These are phyloP conservation scores for Bombyx huttoni DNA, from an alignment of 2,888 invertebrate species.

Conservation along the genomic window DNA sequence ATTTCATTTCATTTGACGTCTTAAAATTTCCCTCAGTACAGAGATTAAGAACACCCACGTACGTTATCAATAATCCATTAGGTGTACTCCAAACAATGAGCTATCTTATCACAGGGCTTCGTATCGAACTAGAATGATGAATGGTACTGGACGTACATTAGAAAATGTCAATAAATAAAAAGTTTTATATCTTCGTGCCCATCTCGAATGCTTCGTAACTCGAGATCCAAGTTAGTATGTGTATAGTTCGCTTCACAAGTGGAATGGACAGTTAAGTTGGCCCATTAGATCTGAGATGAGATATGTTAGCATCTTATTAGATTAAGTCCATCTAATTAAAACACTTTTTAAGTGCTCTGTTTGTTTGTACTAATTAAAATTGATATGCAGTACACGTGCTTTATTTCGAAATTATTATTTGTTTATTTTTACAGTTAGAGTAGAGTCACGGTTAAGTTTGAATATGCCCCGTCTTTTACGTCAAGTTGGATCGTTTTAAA, in stretches of 20 bases:
- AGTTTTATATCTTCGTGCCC: slow-evolving; percentile 48
- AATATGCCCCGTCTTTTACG: background rate
- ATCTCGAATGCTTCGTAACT: slow-evolving; percentile 18
- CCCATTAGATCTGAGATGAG: background rate
- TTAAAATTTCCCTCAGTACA: slow-evolving; percentile 37
- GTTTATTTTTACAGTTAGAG: background rate
- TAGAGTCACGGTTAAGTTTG: background rate
- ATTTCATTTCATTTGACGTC: slow-evolving; percentile 47
- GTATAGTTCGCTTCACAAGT: background rate
- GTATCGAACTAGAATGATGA: slow-evolving; percentile 55
- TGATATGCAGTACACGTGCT: background rate
- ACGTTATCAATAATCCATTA: slow-evolving; percentile 72
- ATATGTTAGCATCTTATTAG: background rate
- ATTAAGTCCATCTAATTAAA: background rate
- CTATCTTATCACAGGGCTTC: slow-evolving; percentile 47
- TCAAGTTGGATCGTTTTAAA: background rate
- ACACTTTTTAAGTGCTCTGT: background rate
- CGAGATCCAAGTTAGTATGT: background rate
- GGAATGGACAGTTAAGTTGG: background rate
- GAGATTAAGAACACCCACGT: slow-evolving; percentile 69
- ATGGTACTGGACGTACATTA: slow-evolving; percentile 53
- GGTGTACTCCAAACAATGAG: slow-evolving; percentile 63
- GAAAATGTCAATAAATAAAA: slow-evolving; percentile 72
- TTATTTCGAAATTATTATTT: background rate
- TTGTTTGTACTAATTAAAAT: background rate